Evolutionary conservation across 2,888 invertebrate species (phyloP).

Genomic region (Ganaspis brasiliensis): DNA sequence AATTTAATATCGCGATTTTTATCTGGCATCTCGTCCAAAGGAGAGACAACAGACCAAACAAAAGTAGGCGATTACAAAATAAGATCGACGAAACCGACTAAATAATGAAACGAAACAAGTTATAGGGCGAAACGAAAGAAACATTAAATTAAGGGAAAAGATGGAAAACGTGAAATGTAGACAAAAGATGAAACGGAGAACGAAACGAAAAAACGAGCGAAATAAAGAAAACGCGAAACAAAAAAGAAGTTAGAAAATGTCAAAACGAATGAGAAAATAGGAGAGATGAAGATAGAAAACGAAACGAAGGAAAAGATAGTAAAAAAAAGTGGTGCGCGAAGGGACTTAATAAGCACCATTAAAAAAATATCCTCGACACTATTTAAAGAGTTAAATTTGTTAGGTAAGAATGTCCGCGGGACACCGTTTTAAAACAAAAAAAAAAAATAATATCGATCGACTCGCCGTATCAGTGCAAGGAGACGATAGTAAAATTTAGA

Average conservation of each 20-base stretch:
- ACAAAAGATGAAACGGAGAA: conserved; percentile 16
- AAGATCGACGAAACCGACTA: conserved; percentile 20
- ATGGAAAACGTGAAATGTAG: too few relatives aligned
- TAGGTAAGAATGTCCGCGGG: conserved; percentile 53
- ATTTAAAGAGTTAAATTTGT: conserved; percentile 36
- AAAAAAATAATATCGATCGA: conserved; percentile 56
- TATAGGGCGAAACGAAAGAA: background rate
- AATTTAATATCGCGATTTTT: background rate
- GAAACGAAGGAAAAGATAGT: conserved; percentile 31
- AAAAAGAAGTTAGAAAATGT: too few relatives aligned
- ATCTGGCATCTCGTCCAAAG: conserved; percentile 31
- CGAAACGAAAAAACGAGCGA: background rate
- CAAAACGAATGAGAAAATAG: background rate
- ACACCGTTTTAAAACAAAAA: conserved; percentile 50
- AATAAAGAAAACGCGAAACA: conserved; percentile 2
- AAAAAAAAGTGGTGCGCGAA: conserved; percentile 38
- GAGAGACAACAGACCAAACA: conserved; percentile 10
- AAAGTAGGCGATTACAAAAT: conserved; percentile 8
- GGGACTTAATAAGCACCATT: conserved; percentile 27
- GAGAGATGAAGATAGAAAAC: conserved; percentile 2
- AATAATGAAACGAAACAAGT: conserved; percentile 22
- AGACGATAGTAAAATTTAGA: conserved; percentile 57
- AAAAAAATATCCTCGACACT: conserved; percentile 31
- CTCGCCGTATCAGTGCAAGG: conserved; percentile 62
- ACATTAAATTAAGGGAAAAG: too few relatives aligned